These are phyloP conservation scores for Platalea minor DNA, from an alignment of 2,797 vertebrate genomes.

Conservation along the genomic window DNA sequence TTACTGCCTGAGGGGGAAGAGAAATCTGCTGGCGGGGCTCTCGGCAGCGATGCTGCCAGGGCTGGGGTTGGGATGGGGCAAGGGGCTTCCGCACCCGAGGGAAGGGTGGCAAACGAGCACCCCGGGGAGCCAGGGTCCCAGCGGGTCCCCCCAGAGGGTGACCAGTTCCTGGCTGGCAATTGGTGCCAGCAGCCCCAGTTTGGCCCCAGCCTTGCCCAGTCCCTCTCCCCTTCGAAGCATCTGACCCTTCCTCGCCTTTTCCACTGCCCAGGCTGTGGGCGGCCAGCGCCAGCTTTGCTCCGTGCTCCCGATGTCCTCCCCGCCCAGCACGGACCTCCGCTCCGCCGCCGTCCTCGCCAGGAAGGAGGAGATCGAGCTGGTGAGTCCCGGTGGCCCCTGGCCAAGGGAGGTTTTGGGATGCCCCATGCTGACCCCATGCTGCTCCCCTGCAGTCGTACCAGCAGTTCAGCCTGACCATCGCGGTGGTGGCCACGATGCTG, in stretches of 20 bases:
- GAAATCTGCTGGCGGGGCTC: neutral
- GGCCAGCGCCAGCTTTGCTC: neutral
- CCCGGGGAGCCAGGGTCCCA: neutral
- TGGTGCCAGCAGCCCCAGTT: rapidly evolving
- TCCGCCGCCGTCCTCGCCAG: neutral
- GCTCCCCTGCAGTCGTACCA: slow-evolving; percentile 37
- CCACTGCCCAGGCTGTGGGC: neutral
- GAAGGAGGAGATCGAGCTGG: slow-evolving; percentile 55
- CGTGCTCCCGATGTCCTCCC: rapidly evolving
- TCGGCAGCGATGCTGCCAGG: rapidly evolving
- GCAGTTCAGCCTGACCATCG: slow-evolving; percentile 57
- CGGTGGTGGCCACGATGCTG: slow-evolving; percentile 60
- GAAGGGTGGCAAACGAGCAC: neutral
- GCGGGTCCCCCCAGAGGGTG: rapidly evolving
- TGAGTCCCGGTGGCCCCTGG: neutral
- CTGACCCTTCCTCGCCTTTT: neutral
- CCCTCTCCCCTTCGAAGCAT: neutral
- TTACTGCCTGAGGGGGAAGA: neutral
- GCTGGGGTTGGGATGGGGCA: neutral
- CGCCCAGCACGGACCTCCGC: neutral
- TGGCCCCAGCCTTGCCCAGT: neutral
- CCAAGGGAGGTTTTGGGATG: rapidly evolving
- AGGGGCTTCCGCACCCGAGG: rapidly evolving
- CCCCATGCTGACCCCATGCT: rapidly evolving
- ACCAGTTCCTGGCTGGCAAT: neutral